A percentile compares a stretch with the other conserved stretches of the same genome.
These are phyloP conservation scores for Sylvicapra grimmia DNA, from an alignment of 2,113 vertebrate species.

Conservation along the genomic window DNA sequence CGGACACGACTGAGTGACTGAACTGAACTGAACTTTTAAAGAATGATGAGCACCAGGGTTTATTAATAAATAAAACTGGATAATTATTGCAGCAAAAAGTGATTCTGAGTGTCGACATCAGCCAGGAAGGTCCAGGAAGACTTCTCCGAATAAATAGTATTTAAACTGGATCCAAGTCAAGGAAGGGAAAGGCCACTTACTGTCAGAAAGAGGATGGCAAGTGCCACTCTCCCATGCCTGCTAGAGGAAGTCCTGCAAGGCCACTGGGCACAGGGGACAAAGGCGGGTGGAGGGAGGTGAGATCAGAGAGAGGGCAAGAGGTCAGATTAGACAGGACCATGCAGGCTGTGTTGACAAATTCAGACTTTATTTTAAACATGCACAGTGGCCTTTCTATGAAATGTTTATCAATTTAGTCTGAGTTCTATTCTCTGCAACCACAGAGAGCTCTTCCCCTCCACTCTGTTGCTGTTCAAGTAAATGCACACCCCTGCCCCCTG, in stretches of 20 bases:
- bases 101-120: fast-evolving
- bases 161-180: fast-evolving
- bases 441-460: fast-evolving
- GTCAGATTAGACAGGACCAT: fast-evolving
- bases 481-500: fast-evolving
- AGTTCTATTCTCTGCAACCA: not conserved
- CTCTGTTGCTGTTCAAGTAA: fast-evolving
- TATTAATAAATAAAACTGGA: not conserved
- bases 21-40: no score
- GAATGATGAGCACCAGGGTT: not conserved
- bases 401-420: fast-evolving
- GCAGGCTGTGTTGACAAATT: fast-evolving
- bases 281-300: fast-evolving
- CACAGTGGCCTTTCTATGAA: fast-evolving
- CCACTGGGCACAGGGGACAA: fast-evolving
- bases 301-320: fast-evolving
- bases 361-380: not conserved
- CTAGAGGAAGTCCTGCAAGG: no score
- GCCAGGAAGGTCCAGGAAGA: not conserved
- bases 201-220: not conserved
- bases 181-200: not conserved
- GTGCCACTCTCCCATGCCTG: no score
- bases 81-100: fast-evolving
- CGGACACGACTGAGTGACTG: no score
- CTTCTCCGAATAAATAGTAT: fast-evolving